Evolutionary conservation across 2,888 invertebrate genomes (phyloP), one percentile per base, ranked within the genome.

Genomic region (Chelonus formosanus): DNA sequence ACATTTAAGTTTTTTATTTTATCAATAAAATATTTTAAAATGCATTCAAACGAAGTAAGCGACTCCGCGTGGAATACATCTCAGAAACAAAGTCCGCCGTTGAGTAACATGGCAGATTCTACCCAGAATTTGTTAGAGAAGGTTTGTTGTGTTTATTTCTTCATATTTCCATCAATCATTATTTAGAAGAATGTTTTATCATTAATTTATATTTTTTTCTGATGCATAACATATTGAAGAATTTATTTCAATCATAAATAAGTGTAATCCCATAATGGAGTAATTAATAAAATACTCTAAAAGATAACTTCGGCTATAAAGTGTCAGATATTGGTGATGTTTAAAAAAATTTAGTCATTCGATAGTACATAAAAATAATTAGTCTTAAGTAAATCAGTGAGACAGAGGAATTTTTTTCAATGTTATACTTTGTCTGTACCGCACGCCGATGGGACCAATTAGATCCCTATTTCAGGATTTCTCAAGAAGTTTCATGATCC

Each of bases 51-150:
- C 36, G 70, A 70, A 34, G 8, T 40, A 6, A 40, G 3, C 6
- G 40, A 40, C 1, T 56, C 62, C 47, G 63, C 60, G 32, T 67
- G 56, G 62, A 61, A 70, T 36, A 63, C 64, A 8, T 57, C 68
- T 43, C 48, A 67, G 45, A 63, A 43, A 6, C 40, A 40, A 3
- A 40, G 6, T 40, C 6, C 6, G 6, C 40, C 40, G 1, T 6
- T 5, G 69, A 68, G 73, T 52, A 52, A 70, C 60, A 57, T 64
- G 10, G 74, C 69, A 6, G 75, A 76, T 45, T 58, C 71, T 8
- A 71, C 74, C 20, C 53, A 68, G 61, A 71, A 72, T 69, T 68
- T 76, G 47, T 67, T 77, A 6, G 73, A 73, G 53, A 75, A 77
- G 76, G 78, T 77, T 68, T 50, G 69, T 68, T 61, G 31, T 36